Conservation (phyloP, 1,140 invertebrate species). For the Drosophila albomicans region DNA sequence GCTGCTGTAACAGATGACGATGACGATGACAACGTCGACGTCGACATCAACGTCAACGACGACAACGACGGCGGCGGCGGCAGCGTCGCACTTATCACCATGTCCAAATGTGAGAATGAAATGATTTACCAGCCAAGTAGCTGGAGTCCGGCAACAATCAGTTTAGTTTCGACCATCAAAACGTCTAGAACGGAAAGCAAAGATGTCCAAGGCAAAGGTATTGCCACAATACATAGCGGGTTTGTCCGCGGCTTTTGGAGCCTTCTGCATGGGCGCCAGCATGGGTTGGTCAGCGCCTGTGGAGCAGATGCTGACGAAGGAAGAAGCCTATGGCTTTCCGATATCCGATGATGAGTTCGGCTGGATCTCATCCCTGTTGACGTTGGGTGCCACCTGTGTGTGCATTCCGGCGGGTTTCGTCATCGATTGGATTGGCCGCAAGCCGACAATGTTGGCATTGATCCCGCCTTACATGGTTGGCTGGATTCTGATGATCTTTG, state of each 20-base stretch:
- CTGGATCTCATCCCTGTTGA: slow-evolving; percentile 72
- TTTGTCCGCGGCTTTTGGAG: slow-evolving; percentile 86
- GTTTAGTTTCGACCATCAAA: slow-evolving; percentile 43
- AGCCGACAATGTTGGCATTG: slow-evolving; percentile 88
- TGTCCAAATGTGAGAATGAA: slow-evolving; percentile 20
- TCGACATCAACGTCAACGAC: neutral
- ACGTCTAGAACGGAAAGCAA: slow-evolving; percentile 22
- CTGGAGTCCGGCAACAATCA: slow-evolving; percentile 36
- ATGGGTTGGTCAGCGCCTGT: slow-evolving; percentile 90
- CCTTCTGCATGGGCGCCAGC: slow-evolving; percentile 87
- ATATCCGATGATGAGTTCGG: slow-evolving; percentile 64
- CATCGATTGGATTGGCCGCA: slow-evolving; percentile 90
- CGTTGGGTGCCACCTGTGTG: slow-evolving; percentile 86
- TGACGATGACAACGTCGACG: no score
- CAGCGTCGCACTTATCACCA: slow-evolving; percentile 37
- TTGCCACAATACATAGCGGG: slow-evolving; percentile 72
- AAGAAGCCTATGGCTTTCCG: slow-evolving; percentile 83
- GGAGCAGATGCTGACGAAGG: slow-evolving; percentile 79
- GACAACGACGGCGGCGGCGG: neutral
- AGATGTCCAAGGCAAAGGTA: slow-evolving; percentile 58
- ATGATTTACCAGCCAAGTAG: slow-evolving; percentile 56
- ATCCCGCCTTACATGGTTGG: slow-evolving; percentile 88
- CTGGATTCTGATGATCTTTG: slow-evolving; percentile 89
- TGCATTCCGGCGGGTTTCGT: slow-evolving; percentile 88
- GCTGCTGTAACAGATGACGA: neutral